Percentiles rank a stretch among this genome's conserved stretches.
Conservation (phyloP, 2,888 invertebrate genomes). For the Parasteatoda lunata region DNA sequence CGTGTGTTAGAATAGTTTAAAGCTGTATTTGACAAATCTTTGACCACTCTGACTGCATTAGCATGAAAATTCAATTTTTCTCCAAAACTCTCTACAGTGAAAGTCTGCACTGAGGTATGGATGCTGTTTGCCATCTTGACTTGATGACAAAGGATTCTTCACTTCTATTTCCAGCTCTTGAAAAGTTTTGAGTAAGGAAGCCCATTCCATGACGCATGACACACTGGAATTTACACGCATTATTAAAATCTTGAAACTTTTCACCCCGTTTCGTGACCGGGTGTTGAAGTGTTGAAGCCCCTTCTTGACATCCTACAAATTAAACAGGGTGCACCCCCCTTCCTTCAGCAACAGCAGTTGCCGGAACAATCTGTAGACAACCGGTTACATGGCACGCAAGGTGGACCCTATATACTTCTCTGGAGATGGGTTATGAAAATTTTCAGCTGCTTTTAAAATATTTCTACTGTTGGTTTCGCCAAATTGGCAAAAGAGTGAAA, state of each 20-base stretch:
- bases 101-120: background rate
- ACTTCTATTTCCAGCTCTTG: too few species aligned
- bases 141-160: constrained; percentile 44
- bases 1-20: background rate
- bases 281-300: constrained; percentile 38
- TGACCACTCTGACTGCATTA: background rate
- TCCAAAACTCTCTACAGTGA: background rate
- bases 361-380: constrained; percentile 35
- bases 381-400: constrained; percentile 40
- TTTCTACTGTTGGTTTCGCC: background rate
- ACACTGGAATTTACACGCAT: background rate
- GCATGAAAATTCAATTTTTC: constrained; percentile 7
- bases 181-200: background rate
- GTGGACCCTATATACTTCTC: background rate
- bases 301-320: constrained; percentile 56
- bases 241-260: constrained; percentile 26
- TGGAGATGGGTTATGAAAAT: background rate
- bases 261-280: constrained; percentile 41
- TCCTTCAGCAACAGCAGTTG: background rate
- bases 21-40: background rate
- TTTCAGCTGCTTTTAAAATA: constrained; percentile 36
- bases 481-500: too few species aligned
- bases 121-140: constrained; percentile 5
- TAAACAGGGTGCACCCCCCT: constrained; percentile 18
- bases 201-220: background rate